Evolutionary conservation across 2,888 invertebrate species (phyloP), one percentile per base, ranked within the genome.

Genomic region (Nomada goodeniana): DNA sequence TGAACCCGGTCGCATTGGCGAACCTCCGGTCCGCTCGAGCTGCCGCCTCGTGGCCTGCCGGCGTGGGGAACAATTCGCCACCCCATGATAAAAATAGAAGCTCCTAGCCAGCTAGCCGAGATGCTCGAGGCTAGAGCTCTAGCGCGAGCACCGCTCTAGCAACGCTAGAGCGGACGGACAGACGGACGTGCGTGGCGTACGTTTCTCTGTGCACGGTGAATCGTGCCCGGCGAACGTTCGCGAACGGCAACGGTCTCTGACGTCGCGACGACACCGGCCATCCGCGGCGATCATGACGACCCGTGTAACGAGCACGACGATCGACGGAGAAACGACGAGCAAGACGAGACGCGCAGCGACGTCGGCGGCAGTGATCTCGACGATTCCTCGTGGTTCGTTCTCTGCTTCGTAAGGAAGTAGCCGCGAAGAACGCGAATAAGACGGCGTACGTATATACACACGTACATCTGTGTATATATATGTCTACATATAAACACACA

Each of bases 71-170:
- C 93, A 92, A 93, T 93, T 91, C 91, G 89, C 89, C 89, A 92
- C 93, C 92, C 92, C 92, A 93, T 92, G 93, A 86, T 93, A 93
- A 92, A 93, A 93, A 93, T 93, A 93, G 93, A 92, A 90, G 90
- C 91, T 91, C 90, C 91, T 87, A 91, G 91, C 90, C 86, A 91
- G 91, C 92, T 90, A 92, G 92, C 91, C 90, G 72, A 67, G 59
- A 90, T 88, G 81, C 89, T 88, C 82, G 84, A 78, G 85, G 80
- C 85, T 88, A 83, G 86, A 86, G 82, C 83, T 80, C 70, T 76
- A 73, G 52, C 83, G 80, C 73, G 82, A 80, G 79, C 80, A 78
- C 75, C 86, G 80, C 76, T 84, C 85, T 83, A 88, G 85, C 80
- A 57, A 60, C 70, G 88, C 77, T 86, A 87, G 89, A 88, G 76